Percentiles rank a stretch among this genome's conserved stretches.
Conservation (phyloP, 2,113 vertebrate genomes). For the Nothocercus nigrocapillus region DNA sequence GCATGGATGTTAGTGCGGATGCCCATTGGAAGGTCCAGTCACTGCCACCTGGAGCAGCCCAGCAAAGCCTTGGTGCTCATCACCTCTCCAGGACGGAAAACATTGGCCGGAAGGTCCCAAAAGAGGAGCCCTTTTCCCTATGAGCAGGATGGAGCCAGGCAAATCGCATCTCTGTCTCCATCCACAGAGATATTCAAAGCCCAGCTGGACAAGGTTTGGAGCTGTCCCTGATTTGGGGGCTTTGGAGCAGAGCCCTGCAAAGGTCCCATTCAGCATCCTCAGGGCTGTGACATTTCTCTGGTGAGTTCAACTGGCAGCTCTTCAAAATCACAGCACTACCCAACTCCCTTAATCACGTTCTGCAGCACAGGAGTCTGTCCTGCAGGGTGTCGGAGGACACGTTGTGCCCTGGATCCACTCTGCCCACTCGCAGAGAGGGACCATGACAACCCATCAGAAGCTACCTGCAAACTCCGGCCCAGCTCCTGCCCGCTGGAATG, state of each 20-base stretch:
- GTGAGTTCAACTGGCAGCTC: background rate
- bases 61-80: background rate
- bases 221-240: background rate
- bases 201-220: background rate
- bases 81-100: background rate
- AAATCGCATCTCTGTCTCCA: background rate
- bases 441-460: too few relatives aligned
- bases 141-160: background rate
- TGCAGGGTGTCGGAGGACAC: rapidly evolving
- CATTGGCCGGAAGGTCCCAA: background rate
- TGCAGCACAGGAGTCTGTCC: background rate
- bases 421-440: too few relatives aligned
- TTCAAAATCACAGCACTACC: background rate
- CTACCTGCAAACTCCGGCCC: too few relatives aligned
- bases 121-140: background rate
- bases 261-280: background rate
- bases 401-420: too few relatives aligned
- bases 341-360: rapidly evolving
- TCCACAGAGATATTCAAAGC: background rate
- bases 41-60: background rate
- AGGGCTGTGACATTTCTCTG: background rate
- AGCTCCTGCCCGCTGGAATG: too few relatives aligned
- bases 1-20: background rate
- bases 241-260: rapidly evolving
- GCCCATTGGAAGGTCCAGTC: background rate